Evolutionary conservation across 53 echinoderm and acorn worm species (phyloP).

Genomic region (Temnopleurus reevesii): DNA sequence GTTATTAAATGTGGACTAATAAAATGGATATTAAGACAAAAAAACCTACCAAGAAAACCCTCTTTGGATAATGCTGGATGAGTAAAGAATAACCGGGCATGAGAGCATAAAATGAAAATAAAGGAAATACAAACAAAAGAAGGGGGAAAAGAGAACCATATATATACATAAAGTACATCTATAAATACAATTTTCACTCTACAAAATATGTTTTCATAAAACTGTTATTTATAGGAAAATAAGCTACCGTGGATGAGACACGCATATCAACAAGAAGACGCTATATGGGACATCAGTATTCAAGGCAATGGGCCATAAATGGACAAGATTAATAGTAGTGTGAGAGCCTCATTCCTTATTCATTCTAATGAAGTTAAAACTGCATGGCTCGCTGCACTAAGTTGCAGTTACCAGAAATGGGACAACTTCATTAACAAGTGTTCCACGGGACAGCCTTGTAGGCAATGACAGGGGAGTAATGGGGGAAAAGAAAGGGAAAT

Average conservation of each 20-base stretch:
- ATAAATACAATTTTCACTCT: no score
- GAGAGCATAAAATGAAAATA: no score
- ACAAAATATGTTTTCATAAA: no score
- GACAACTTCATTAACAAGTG: constrained; percentile 49
- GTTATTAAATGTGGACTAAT: no score
- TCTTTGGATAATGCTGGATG: no score
- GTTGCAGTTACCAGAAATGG: constrained; percentile 29
- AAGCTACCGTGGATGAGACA: background rate
- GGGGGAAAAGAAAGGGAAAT: background rate
- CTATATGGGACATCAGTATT: constrained; percentile 37
- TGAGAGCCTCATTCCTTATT: constrained; percentile 35
- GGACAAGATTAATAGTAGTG: constrained; percentile 56
- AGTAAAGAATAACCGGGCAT: no score
- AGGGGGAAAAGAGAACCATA: no score
- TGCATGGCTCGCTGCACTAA: constrained; percentile 34
- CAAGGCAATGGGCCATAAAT: constrained; percentile 33
- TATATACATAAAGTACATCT: no score
- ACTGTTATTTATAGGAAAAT: background rate
- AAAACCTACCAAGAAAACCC: no score
- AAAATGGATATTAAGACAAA: no score
- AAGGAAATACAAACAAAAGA: no score
- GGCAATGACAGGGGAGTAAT: background rate
- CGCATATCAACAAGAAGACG: background rate
- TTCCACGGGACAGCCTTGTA: background rate
- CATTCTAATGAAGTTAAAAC: constrained; percentile 49